These are phyloP conservation scores for Parnassius glacialis DNA, from an alignment of 2,888 invertebrate species.

Conservation along the genomic window DNA sequence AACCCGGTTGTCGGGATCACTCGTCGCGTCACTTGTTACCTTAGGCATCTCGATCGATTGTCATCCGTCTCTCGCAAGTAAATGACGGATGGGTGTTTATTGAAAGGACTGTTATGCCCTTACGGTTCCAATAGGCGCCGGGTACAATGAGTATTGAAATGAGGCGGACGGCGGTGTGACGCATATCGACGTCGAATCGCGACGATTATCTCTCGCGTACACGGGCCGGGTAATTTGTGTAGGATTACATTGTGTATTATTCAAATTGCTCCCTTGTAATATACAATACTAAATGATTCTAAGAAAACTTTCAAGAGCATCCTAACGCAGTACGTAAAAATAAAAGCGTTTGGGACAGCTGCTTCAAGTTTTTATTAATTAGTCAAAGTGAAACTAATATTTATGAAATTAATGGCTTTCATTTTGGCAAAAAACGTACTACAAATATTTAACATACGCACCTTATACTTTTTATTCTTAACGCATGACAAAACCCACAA, in stretches of 20 bases:
- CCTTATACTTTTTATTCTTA: too few species aligned
- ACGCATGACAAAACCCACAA: too few species aligned
- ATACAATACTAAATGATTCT: constrained; percentile 39
- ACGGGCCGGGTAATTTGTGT: constrained; percentile 66
- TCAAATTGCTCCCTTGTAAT: constrained; percentile 49
- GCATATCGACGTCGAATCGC: constrained; percentile 68
- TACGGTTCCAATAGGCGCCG: constrained; percentile 41
- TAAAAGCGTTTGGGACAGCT: not conserved
- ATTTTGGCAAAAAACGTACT: too few species aligned
- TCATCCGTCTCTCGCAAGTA: constrained; percentile 61
- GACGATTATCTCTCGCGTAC: constrained; percentile 61
- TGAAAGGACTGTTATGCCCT: constrained; percentile 56
- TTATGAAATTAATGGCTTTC: too few species aligned
- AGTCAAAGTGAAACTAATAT: not conserved
- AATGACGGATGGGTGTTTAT: constrained; percentile 68
- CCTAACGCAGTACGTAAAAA: constrained; percentile 4
- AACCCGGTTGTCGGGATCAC: constrained; percentile 55
- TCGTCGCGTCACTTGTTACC: constrained; percentile 61
- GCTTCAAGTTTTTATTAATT: not conserved
- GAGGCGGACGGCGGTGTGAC: constrained; percentile 49
- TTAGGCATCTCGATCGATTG: constrained; percentile 64
- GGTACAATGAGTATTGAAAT: constrained; percentile 75
- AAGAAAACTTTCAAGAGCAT: constrained; percentile 18
- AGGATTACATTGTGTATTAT: constrained; percentile 68
- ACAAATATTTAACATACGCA: too few species aligned